phyloP scores from a whole-genome alignment of 2,113 vertebrate genomes.

The Synodontis membranacea region DNA sequence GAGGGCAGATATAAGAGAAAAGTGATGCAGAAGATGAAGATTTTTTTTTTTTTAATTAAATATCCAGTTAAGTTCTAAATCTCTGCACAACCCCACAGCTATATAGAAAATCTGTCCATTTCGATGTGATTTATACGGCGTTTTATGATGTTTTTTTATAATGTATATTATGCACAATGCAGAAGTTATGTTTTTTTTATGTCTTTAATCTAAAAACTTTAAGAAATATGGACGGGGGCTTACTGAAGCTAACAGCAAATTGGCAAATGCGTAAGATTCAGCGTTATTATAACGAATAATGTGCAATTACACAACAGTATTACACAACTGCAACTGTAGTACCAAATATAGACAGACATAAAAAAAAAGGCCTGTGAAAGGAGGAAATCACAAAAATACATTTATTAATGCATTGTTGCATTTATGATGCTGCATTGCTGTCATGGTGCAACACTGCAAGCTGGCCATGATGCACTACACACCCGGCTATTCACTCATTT shows the following conservation, averaged over 20 bases:
- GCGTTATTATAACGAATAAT: not conserved
- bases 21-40: not conserved
- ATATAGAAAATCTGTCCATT: no score
- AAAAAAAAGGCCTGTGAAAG: not conserved
- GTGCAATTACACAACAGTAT: not conserved
- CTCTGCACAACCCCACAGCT: no score
- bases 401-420: not conserved
- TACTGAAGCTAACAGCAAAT: not conserved
- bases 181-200: not conserved
- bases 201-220: not conserved
- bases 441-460: not conserved
- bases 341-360: not conserved
- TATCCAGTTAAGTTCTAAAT: not conserved
- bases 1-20: not conserved
- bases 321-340: not conserved
- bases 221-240: not conserved
- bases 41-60: not conserved
- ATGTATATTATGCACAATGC: not conserved
- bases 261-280: not conserved
- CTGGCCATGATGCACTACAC: not conserved
- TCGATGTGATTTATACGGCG: not conserved
- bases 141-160: not conserved
- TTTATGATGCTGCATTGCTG: slow-evolving; percentile 4
- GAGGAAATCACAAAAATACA: not conserved
- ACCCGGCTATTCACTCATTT: not conserved